Evolutionary conservation across 2,888 invertebrate species (phyloP), one percentile per base, ranked within the genome.

Genomic region (Galerucella nymphaeae): DNA sequence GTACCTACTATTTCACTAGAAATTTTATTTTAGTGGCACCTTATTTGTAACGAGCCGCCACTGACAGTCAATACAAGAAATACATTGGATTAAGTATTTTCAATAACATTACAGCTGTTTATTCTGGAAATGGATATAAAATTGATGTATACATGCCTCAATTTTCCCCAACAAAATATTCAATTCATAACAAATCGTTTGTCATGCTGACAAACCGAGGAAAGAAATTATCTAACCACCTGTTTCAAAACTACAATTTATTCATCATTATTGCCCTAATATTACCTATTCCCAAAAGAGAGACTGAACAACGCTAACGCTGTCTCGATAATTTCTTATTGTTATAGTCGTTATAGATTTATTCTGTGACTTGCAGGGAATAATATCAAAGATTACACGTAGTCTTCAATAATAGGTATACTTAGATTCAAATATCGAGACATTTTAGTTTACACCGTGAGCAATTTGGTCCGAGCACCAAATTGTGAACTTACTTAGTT

Each of bases 331-430:
- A 84, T 83, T 84, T 82, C 75, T 80, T 82, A 50, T 81, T 79
- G 30, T 80, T 82, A 83, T n/a, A n/a, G n/a, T n/a, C n/a, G n/a
- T n/a, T n/a, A n/a, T n/a, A n/a, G 84, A 84, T 84, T 80, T 79
- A 83, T 84, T 85, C 84, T 83, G 82, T 84, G 84, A 85, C 85
- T 85, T 83, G 83, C 83, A 82, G 82, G 82, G 82, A 84, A 84
- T 81, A 81, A 14, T 11, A 13, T 45, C n/a, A n/a, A n/a, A n/a
- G n/a, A n/a, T n/a, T n/a, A n/a, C n/a, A n/a, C n/a, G n/a, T n/a
- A n/a, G n/a, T n/a, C n/a, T n/a, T n/a, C n/a, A n/a, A n/a, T n/a
- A n/a, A n/a, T n/a, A n/a, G n/a, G n/a, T n/a, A n/a, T n/a, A 4
- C 45, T 45, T 42, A 3, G 11, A 4, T 42, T 42, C 42, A 42